phyloP scores from a whole-genome alignment of 2,113 vertebrate genomes.

The Sander vitreus region DNA sequence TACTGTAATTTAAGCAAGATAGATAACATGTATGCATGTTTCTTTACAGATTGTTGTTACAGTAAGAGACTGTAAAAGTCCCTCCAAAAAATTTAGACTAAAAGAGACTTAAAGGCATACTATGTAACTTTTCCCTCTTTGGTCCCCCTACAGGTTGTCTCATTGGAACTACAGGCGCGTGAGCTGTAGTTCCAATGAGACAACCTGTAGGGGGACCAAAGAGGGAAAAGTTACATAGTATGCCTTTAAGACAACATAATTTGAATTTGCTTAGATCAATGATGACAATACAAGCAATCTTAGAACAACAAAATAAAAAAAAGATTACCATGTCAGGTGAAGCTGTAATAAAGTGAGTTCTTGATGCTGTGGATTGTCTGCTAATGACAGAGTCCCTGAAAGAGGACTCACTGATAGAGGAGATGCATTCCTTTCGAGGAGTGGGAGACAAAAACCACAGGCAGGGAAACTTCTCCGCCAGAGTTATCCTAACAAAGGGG shows the following conservation, averaged over 20 bases:
- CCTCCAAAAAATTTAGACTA: not conserved
- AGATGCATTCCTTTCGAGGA: constrained; percentile 80
- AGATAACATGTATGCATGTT: not conserved
- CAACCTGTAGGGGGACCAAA: too few species aligned
- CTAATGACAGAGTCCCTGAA: constrained; percentile 77
- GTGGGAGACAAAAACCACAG: constrained; percentile 85
- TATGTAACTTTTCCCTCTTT: too few species aligned
- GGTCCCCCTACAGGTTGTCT: too few species aligned
- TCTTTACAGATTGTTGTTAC: not conserved
- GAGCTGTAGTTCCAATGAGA: too few species aligned
- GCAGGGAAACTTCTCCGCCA: constrained; percentile 89
- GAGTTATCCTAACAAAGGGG: constrained; percentile 84
- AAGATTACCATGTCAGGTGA: constrained; percentile 64
- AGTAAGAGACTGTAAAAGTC: not conserved
- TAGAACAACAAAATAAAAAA: not conserved
- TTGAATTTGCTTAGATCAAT: not conserved
- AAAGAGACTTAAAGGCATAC: not conserved
- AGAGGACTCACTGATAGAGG: constrained; percentile 86
- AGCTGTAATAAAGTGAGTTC: constrained; percentile 62
- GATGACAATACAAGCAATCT: not conserved
- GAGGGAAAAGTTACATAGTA: too few species aligned
- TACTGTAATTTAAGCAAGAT: not conserved
- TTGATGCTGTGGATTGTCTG: constrained; percentile 76
- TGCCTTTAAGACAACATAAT: not conserved
- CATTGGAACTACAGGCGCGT: too few species aligned